These are phyloP conservation scores for Neomorphus geoffroyi DNA, from an alignment of 2,797 vertebrate genomes.

Conservation along the genomic window DNA sequence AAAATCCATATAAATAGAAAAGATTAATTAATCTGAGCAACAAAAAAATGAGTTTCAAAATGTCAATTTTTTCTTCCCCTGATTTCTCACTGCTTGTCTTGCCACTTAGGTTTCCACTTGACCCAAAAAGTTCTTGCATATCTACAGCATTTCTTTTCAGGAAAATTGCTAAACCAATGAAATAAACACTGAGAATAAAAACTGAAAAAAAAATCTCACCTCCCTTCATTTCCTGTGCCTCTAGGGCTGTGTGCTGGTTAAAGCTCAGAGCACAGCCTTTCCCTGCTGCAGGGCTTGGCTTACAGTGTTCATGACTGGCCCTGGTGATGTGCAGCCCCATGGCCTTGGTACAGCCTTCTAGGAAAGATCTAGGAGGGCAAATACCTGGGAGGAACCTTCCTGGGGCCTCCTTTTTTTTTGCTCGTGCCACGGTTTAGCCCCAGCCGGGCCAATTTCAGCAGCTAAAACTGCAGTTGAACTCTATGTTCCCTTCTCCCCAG, in stretches of 20 bases:
- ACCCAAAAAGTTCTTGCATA: neutral
- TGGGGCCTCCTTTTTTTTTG: neutral
- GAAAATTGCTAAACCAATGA: neutral
- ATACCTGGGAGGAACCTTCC: rapidly evolving
- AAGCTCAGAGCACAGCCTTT: rapidly evolving
- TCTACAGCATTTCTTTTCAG: neutral
- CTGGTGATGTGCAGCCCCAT: rapidly evolving
- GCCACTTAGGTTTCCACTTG: neutral
- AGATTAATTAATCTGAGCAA: neutral
- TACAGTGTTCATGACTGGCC: rapidly evolving
- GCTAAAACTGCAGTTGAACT: no score
- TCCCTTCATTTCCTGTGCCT: neutral
- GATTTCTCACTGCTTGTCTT: neutral
- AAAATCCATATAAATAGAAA: neutral
- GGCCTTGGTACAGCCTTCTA: neutral
- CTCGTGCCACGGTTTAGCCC: no score
- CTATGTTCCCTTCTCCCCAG: no score
- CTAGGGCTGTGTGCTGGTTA: neutral
- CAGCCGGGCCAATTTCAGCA: no score
- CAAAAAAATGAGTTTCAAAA: neutral
- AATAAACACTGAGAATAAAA: neutral
- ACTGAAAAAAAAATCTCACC: no score
- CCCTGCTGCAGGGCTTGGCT: neutral
- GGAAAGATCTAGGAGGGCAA: neutral
- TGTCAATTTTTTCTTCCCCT: neutral